Base-by-base conservation (phyloP, 2,888 invertebrate genomes). In the Leistus spinibarbis region DNA sequence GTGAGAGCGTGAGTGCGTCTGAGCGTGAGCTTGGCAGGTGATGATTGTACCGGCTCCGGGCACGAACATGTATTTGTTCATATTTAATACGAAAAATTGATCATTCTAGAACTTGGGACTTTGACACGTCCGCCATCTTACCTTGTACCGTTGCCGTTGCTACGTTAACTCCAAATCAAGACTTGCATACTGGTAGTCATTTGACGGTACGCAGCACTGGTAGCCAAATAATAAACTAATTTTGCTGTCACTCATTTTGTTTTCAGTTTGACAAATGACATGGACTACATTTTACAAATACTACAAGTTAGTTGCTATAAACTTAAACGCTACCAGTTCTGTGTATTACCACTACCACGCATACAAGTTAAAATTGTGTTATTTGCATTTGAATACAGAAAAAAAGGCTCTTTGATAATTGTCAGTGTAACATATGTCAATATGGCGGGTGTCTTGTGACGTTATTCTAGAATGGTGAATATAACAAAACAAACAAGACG, bases 21-120 rank as follows among this genome's bases (percentile, higher is more conserved):
- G 81, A 78, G 78, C 80, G 82, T 80, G 82, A 81, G 82, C 81
- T 82, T 84, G 84, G 83, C 83, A 84, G 83, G 83, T 84, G 83
- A 83, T 82, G 77, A 78, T 77, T 76, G 67, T 63, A 72, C 76
- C 77, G 78, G 77, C 78, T 76, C 77, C 77, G 77, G 76, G 73
- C 76, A 76, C 69, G 69, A 75, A 69, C 69, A 69, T 63, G 67
- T 73, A 67, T 73, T 64, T 73, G 67, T 73, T n/a, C 16, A 60
- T 60, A 60, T 60, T 40, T 40, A 40, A 40, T 10, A 40, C 40
- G 40, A 40, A 40, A 40, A 40, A 40, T 40, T 40, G 0, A 40
- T 40, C 40, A 40, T 40, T 40, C 40, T 40, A 40, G 40, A 40
- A 7, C 40, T 10, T 13, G 13, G 7, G 13, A 40, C 24, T 24